Evolutionary conservation across 2,797 vertebrate genomes (phyloP), one percentile per base, ranked within the genome.

Genomic region (Galago senegalensis): DNA sequence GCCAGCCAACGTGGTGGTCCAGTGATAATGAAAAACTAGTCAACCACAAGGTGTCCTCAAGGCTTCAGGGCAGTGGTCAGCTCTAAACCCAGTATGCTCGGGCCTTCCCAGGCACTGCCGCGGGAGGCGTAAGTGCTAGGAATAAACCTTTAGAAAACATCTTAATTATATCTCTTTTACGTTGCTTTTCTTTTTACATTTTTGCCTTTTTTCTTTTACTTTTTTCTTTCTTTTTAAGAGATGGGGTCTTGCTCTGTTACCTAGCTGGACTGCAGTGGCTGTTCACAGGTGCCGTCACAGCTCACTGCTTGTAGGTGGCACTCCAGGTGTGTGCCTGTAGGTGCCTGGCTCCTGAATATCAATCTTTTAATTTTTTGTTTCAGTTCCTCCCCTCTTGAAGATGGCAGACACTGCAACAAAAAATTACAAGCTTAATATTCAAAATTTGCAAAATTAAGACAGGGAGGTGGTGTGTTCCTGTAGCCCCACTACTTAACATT

Each of bases 1-100:
- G 97, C 91, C 93, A 98, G 46, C 97, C 96, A 94, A 97, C 92
- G 89, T 94, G 97, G 97, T 98, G 93, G 91, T 95, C 97, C 96
- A 98, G 81, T 87, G 93, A 97, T 77, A 69, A 89, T 81, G 75
- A 97, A 93, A 93, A 92, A 97, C 16, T 7, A 97, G 87, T 93
- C 90, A 97, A 97, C 97, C 83, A 96, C 91, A 93, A 96, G 70
- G 81, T 95, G 96, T 93, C 46, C 94, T 25, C 5, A 23, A 70
- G 77, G 81, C 40, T 70, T 34, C 58, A 20, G 56, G 53, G 60
- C n/a, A 72, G 4, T 87, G 76, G 63, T 40, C 46, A 61, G 76
- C 23, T 58, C 81, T 9, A 49, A 49, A 14, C 27, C 56, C 2
- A 13, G 43, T 49, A 3, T n/a, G 25, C 16, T 12, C n/a, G 65